Evolutionary conservation across 2,797 vertebrate genomes (phyloP).

Genomic region (Takifugu ocellatus): DNA sequence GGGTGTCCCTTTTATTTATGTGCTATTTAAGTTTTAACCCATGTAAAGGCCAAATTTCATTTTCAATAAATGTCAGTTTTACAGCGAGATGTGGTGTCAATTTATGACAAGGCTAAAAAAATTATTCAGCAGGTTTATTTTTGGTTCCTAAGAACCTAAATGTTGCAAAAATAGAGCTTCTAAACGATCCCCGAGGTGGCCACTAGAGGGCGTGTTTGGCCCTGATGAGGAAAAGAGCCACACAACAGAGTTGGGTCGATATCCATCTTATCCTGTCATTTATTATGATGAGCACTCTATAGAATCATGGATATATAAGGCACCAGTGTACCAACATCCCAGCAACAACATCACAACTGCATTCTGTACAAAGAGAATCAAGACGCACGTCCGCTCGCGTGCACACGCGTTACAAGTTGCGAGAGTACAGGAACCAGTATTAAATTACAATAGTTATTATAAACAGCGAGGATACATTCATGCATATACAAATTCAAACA

Average conservation of each 20-base stretch:
- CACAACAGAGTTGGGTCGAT: conserved; percentile 1
- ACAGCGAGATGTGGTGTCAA: neutral
- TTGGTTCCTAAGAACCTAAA: too few relatives aligned
- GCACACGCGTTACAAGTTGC: conserved; percentile 43
- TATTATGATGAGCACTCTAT: conserved; percentile 44
- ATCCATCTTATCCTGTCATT: conserved; percentile 39
- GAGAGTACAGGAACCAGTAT: conserved; percentile 45
- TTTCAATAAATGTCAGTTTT: conserved; percentile 53
- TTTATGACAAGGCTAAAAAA: neutral
- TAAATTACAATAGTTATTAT: conserved; percentile 56
- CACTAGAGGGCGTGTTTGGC: conserved; percentile 26
- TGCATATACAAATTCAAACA: conserved; percentile 58
- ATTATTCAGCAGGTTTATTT: too few relatives aligned
- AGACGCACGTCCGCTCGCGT: conserved; percentile 35
- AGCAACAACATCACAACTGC: conserved; percentile 17
- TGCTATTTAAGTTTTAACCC: conserved; percentile 21
- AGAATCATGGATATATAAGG: conserved; percentile 46
- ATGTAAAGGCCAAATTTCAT: conserved; percentile 23
- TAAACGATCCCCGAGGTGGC: neutral
- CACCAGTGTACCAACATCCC: conserved; percentile 58
- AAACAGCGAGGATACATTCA: conserved; percentile 59
- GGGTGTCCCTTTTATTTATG: conserved; percentile 20
- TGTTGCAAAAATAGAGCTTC: too few relatives aligned
- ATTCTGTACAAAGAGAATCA: conserved; percentile 37
- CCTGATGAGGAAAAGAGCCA: neutral